Evolutionary conservation across 1,140 invertebrate species (phyloP), one percentile per base, ranked within the genome.

Genomic region (Tribolium castaneum): DNA sequence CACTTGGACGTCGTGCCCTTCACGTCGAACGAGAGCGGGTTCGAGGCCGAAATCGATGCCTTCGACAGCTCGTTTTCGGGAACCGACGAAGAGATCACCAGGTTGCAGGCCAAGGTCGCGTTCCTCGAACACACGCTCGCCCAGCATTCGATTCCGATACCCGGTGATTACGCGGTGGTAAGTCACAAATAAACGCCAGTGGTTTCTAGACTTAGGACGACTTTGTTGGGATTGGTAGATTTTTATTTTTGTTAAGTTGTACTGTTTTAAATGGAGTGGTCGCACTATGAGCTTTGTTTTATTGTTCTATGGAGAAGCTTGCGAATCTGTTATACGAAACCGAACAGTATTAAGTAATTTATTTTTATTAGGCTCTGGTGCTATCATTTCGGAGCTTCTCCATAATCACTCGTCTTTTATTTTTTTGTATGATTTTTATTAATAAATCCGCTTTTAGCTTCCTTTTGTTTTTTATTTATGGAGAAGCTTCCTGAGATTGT

Each of bases 21-120:
- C 22, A 87, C 87, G 16, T 84, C 84, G 19, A 85, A 84, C 77
- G 87, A 88, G 80, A 87, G 84, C 75, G 87, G 86, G 6, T 83
- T 87, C 51, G 86, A 86, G 77, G 84, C 85, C 16, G 87, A 87
- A 81, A 72, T 85, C 30, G 86, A 87, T 51, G 85, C 77, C 72
- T 70, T 83, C 7, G 84, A 85, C 76, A 82, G 78, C 2, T 85
- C 85, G 4, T 71, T 85, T 3, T 84, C 83, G 14, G 80, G 79
- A 30, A 80, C 80, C 54, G 84, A 85, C 19, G 62, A 83, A 14
- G 75, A 77, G 71, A 52, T 85, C 1, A 75, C 16, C 14, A 70
- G 80, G 16, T 76, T 85, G 34, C 83, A 86, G 70, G 78, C 84
- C 5, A 83, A 83, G 76, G 78, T 86, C 13, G 80, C 79, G 2